phyloP scores from a whole-genome alignment of 2,888 invertebrate genomes.

The Temnothorax rugatulus region DNA sequence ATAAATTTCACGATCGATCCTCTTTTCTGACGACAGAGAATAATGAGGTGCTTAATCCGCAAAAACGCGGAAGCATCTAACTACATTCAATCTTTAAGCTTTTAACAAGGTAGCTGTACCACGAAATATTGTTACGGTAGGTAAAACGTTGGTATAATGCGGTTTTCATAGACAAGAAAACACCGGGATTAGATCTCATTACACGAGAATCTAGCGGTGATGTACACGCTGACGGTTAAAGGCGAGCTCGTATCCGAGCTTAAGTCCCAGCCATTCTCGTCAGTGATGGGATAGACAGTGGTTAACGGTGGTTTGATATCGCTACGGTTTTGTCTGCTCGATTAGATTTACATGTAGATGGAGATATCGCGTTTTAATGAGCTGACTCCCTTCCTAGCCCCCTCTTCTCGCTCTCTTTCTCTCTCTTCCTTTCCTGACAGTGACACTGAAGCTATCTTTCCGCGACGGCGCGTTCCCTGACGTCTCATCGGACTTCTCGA shows the following conservation, averaged over 20 bases:
- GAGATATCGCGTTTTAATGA: conserved; percentile 84
- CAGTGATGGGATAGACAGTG: conserved; percentile 57
- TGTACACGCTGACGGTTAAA: conserved; percentile 67
- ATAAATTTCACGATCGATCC: neutral
- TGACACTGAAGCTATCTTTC: conserved; percentile 51
- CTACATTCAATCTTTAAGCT: conserved; percentile 7
- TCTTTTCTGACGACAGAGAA: neutral
- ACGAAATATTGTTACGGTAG: conserved; percentile 8
- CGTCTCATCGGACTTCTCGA: conserved; percentile 60
- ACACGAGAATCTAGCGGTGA: conserved; percentile 67
- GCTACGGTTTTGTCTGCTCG: conserved; percentile 73
- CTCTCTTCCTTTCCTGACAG: neutral
- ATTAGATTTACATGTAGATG: conserved; percentile 84
- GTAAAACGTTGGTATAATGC: conserved; percentile 37
- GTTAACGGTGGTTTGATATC: conserved; percentile 77
- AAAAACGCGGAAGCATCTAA: neutral
- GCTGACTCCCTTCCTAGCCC: conserved; percentile 64
- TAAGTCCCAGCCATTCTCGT: conserved; percentile 53
- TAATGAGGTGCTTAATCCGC: neutral
- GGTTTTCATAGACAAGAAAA: conserved; percentile 20
- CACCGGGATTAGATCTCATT: conserved; percentile 67
- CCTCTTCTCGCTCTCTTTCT: conserved; percentile 24
- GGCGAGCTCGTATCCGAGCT: conserved; percentile 58
- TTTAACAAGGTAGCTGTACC: neutral
- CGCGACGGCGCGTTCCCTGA: conserved; percentile 59